These are phyloP conservation scores for Hypotaenidia philippensis DNA, from an alignment of 2,797 vertebrate genomes.

Conservation along the genomic window DNA sequence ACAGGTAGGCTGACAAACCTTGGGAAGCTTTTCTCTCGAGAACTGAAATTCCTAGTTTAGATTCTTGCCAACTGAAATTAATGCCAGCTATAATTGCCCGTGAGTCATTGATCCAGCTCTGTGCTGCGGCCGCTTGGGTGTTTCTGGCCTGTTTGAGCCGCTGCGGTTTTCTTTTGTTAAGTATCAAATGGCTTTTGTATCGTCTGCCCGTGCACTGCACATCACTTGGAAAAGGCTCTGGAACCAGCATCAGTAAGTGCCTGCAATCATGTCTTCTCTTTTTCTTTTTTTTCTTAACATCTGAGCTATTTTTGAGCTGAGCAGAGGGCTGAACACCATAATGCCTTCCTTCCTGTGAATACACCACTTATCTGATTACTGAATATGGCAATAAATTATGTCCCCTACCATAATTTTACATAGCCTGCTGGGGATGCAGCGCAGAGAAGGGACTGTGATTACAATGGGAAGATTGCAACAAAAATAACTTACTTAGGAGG, in stretches of 20 bases:
- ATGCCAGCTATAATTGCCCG: neutral
- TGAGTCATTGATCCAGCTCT: slow-evolving; percentile 24
- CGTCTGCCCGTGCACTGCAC: neutral
- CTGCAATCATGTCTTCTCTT: slow-evolving; percentile 11
- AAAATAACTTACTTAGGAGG: neutral
- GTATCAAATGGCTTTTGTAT: slow-evolving; percentile 26
- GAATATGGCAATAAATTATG: slow-evolving; percentile 46
- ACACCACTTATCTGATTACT: slow-evolving; percentile 59
- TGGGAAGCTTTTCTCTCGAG: neutral
- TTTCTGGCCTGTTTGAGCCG: slow-evolving; percentile 17
- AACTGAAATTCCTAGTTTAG: neutral
- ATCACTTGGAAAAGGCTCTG: slow-evolving; percentile 7
- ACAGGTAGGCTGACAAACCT: neutral
- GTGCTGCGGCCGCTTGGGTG: neutral
- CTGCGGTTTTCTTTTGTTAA: neutral
- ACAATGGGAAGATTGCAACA: neutral
- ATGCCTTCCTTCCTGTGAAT: slow-evolving; percentile 52
- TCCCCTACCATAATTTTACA: slow-evolving; percentile 1
- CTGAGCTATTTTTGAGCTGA: slow-evolving; percentile 54
- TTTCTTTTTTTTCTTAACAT: neutral
- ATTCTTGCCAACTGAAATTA: neutral
- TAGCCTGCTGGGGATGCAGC: neutral
- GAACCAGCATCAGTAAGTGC: neutral
- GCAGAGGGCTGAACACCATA: slow-evolving; percentile 13
- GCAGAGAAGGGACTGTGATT: neutral